Evolutionary conservation across 2,797 vertebrate species (phyloP).

Genomic region (Chloroceryle inda): DNA sequence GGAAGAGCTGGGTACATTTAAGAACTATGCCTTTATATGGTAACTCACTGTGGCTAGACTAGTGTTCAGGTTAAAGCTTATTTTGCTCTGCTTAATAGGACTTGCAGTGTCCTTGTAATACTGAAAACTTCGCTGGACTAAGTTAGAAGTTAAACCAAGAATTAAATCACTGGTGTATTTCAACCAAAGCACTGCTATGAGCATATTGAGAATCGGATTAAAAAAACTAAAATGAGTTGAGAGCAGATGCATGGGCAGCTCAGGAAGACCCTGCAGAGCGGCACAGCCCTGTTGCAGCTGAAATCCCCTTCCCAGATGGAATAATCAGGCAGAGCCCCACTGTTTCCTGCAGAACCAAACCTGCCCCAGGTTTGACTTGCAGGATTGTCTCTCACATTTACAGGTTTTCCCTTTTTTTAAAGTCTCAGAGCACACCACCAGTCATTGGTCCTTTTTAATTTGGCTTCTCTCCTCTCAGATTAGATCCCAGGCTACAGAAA

Average conservation of each 20-base stretch:
- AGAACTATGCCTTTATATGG: conserved; percentile 46
- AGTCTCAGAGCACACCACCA: neutral
- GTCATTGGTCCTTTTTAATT: neutral
- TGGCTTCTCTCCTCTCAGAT: neutral
- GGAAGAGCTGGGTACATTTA: conserved; percentile 17
- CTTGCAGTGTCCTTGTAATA: conserved; percentile 10
- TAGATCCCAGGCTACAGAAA: neutral
- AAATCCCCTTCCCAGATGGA: neutral
- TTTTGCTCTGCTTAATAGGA: conserved; percentile 48
- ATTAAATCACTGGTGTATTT: conserved; percentile 56
- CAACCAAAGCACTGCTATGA: conserved; percentile 1
- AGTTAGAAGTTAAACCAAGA: conserved; percentile 21
- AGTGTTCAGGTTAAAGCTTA: conserved; percentile 39
- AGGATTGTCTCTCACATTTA: neutral
- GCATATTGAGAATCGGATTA: neutral
- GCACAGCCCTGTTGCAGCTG: neutral
- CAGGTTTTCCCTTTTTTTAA: neutral
- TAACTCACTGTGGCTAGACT: conserved; percentile 32
- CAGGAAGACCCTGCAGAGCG: neutral
- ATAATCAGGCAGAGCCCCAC: neutral
- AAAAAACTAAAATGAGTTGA: neutral
- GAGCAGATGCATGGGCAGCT: neutral
- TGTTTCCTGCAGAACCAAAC: neutral
- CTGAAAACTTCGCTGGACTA: conserved; percentile 8
- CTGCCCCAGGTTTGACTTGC: neutral